Evolutionary conservation across 2,888 invertebrate species (phyloP).

Genomic region (Parnassius orleans): DNA sequence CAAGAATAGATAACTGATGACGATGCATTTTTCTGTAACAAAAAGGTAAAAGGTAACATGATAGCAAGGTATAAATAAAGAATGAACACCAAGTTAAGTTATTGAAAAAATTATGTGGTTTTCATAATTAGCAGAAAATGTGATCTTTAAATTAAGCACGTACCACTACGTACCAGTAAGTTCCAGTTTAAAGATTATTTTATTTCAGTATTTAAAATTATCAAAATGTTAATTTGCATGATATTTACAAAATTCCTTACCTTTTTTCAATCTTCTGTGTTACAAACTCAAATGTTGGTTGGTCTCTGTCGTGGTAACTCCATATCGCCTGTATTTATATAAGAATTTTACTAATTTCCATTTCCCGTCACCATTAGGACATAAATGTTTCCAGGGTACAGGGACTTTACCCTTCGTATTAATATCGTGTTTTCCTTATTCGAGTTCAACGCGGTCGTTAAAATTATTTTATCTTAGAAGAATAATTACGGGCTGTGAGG

Average conservation of each 20-base stretch:
- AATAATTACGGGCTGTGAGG: too few species aligned
- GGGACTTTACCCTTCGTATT: conserved; percentile 12
- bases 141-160: not conserved
- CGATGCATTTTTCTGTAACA: conserved; percentile 1
- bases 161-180: not conserved
- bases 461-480: too few species aligned
- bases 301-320: not conserved
- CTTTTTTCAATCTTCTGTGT: not conserved
- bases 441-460: too few species aligned
- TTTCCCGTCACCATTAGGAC: not conserved
- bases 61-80: not conserved
- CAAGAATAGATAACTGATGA: not conserved
- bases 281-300: not conserved
- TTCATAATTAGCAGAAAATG: not conserved
- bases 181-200: not conserved
- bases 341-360: not conserved
- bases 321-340: conserved; percentile 2
- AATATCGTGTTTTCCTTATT: too few species aligned
- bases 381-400: not conserved
- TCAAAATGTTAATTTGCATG: not conserved
- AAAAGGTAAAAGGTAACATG: too few species aligned
- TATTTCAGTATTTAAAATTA: not conserved
- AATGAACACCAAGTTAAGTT: not conserved
- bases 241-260: not conserved
- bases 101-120: not conserved